Percentiles rank a stretch among this genome's conserved stretches.
Evolutionary conservation across 2,888 invertebrate genomes (phyloP).

Genomic region (Rhimphoctona megacephalus): DNA sequence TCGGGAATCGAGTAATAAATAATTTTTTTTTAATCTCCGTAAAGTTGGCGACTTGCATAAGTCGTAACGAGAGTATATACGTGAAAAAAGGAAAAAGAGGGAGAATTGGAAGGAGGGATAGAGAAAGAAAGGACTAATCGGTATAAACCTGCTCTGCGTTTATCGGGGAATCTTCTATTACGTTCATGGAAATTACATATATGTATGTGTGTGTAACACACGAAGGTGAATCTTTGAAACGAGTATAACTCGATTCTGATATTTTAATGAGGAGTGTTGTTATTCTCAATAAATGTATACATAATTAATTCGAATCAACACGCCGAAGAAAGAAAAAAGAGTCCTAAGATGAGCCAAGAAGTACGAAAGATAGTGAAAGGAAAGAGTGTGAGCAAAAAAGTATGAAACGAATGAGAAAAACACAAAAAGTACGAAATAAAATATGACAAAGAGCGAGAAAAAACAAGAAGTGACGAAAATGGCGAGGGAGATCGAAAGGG

Average conservation of each 20-base stretch:
- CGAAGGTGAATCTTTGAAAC: conserved; percentile 39
- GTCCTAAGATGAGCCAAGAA: background rate
- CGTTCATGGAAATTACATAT: background rate
- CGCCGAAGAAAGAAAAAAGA: background rate
- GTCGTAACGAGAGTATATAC: conserved; percentile 40
- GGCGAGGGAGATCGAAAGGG: too few relatives aligned
- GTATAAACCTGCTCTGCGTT: conserved; percentile 33
- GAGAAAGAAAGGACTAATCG: conserved; percentile 26
- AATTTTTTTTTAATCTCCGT: conserved; percentile 12
- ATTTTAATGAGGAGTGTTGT: conserved; percentile 53
- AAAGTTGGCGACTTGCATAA: conserved; percentile 25
- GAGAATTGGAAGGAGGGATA: background rate
- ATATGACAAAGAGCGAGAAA: background rate
- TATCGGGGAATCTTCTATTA: conserved; percentile 45
- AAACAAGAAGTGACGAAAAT: too few relatives aligned
- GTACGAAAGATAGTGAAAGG: background rate
- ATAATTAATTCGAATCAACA: background rate
- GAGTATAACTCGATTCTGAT: conserved; percentile 18
- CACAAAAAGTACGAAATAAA: background rate
- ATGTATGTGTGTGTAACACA: background rate
- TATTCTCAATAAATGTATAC: conserved; percentile 34
- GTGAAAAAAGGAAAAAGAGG: background rate
- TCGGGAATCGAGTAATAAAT: conserved; percentile 20
- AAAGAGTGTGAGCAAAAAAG: too few relatives aligned
- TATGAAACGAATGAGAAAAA: too few relatives aligned